phyloP scores from a whole-genome alignment of 1,140 invertebrate genomes.

The Hypsibius dujardini region DNA sequence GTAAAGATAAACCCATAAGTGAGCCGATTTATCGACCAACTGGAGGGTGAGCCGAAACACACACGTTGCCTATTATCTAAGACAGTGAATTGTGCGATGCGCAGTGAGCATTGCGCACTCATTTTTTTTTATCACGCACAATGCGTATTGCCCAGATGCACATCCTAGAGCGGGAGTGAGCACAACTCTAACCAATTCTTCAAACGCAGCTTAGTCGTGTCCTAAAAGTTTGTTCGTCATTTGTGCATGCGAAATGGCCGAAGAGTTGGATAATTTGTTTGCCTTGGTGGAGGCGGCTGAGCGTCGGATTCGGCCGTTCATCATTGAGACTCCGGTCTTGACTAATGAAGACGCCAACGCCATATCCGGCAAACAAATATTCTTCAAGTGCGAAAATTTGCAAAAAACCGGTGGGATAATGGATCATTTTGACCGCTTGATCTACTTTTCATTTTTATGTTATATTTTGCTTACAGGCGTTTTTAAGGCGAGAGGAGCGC shows the following conservation, averaged over 20 bases:
- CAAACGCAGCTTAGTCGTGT: too few species aligned
- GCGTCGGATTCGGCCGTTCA: conserved; percentile 12
- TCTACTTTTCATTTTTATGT: neutral
- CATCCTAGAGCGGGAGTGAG: too few species aligned
- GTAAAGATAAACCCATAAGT: too few species aligned
- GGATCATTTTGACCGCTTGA: neutral
- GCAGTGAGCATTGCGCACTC: too few species aligned
- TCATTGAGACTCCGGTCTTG: neutral
- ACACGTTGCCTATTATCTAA: too few species aligned
- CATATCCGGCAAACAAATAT: conserved; percentile 21
- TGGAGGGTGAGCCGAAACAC: too few species aligned
- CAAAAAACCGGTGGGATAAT: conserved; percentile 22
- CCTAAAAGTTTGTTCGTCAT: too few species aligned
- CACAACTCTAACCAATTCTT: too few species aligned
- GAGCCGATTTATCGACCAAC: too few species aligned
- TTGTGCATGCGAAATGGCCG: neutral
- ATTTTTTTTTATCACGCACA: too few species aligned
- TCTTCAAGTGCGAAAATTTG: conserved; percentile 24
- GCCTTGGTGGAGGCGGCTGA: neutral
- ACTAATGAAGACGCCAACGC: conserved; percentile 10
- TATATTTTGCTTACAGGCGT: conserved; percentile 16
- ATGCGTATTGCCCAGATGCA: too few species aligned
- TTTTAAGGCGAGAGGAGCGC: conserved; percentile 22
- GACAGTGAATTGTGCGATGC: too few species aligned
- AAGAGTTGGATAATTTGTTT: conserved; percentile 6